Percentiles rank a stretch among this genome's conserved stretches.
Conservation (phyloP, 2,888 invertebrate species). For the Drosophila subquinaria region DNA sequence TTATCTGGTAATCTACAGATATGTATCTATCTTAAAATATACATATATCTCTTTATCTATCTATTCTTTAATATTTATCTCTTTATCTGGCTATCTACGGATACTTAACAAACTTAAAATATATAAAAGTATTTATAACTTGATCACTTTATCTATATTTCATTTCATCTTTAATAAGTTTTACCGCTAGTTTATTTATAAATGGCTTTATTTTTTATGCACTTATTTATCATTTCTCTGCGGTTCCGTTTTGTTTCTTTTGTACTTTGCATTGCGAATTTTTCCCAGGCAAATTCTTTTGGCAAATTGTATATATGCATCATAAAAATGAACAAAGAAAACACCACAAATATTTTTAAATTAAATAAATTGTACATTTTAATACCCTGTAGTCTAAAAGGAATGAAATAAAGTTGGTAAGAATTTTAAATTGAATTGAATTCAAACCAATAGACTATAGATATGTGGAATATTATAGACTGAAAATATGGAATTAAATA, state of each 20-base stretch:
- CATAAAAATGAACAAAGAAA: conserved; percentile 48
- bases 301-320: conserved; percentile 69
- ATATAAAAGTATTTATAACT: neutral
- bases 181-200: neutral
- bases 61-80: neutral
- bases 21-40: too few relatives aligned
- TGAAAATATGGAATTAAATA: too few relatives aligned
- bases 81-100: too few relatives aligned
- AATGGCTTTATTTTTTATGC: neutral
- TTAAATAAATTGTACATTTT: conserved; percentile 63
- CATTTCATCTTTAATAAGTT: neutral
- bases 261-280: conserved; percentile 55
- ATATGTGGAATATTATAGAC: too few relatives aligned
- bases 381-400: conserved; percentile 32
- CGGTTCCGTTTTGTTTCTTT: conserved; percentile 1
- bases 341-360: conserved; percentile 53
- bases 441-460: neutral
- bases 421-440: too few relatives aligned
- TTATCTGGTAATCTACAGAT: too few relatives aligned
- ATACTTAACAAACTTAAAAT: too few relatives aligned
- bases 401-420: neutral
- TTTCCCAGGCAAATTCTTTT: conserved; percentile 67
- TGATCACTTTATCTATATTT: neutral
- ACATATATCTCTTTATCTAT: neutral
- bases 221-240: neutral